Conservation (phyloP, 2,113 vertebrate species). For the Grammomys surdaster region DNA sequence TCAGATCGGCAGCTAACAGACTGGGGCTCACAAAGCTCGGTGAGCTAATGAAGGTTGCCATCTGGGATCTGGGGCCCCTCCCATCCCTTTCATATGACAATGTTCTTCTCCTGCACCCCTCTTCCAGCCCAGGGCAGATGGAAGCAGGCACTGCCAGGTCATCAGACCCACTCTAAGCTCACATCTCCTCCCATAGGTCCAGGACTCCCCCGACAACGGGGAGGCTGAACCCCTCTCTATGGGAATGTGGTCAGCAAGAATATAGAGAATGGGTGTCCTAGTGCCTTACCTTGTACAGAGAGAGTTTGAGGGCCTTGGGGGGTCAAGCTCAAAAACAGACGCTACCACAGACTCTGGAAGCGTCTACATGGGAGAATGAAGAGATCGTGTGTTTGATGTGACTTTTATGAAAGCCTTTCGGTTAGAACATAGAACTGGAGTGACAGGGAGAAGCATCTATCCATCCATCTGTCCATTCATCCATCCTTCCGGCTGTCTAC, state of each 20-base stretch:
- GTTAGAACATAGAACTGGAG: background rate
- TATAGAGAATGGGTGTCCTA: background rate
- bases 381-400: too few relatives aligned
- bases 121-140: background rate
- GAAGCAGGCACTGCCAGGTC: background rate
- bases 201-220: background rate
- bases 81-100: background rate
- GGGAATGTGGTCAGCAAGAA: background rate
- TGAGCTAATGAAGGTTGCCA: background rate
- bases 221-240: background rate
- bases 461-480: background rate
- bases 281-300: background rate
- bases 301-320: background rate
- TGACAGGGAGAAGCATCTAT: background rate
- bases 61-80: background rate
- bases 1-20: background rate
- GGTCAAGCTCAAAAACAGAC: background rate
- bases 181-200: background rate
- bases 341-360: background rate
- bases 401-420: background rate
- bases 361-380: background rate
- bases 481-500: background rate
- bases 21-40: background rate
- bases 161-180: background rate
- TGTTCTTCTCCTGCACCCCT: background rate